Base-by-base conservation (phyloP, 2,797 vertebrate genomes). In the Anisognathus igniventris region DNA sequence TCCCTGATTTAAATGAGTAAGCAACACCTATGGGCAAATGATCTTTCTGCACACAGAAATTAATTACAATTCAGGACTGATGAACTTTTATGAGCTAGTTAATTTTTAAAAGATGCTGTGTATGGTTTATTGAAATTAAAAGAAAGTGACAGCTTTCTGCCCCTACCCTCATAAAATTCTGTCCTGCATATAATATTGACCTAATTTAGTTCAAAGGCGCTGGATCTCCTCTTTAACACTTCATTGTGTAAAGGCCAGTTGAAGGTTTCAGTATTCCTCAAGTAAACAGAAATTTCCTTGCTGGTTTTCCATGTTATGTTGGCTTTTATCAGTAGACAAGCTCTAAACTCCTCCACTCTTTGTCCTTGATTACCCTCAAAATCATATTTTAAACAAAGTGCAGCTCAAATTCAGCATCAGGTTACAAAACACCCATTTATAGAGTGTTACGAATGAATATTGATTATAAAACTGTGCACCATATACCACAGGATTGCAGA, bases 41-140 rank as follows among this genome's bases (percentile, higher is more conserved):
- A 95, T 96, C 93, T 96, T 90, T 90, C 91, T 73, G 91, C 93
- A 67, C 54, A 66, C 70, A 88, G 93, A 94, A 96, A 96, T 97
- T 96, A 96, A 97, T 97, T 97, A 92, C 86, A 95, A 95, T 94
- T 95, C 93, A 96, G 78, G 74, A 97, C 88, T 96, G 96, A 96
- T 96, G 95, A 96, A 95, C 96, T 95, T 97, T 97, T 96, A 97
- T 94, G 96, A 97, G 94, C 94, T 96, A 96, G 93, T 96, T 96
- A 96, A 95, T 97, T 97, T 96, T 95, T 96, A 92, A 95, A 97
- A 96, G 94, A 94, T 96, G 95, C 95, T 93, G 85, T 89, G 94
- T 93, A 35, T 96, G 93, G 96, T 96, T 97, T 96, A 96, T 97
- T 97, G 95, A 97, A 95, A 92, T 94, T 87, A 95, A 95, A 95